Conservation (phyloP, 2,888 invertebrate species). For the Elysia crispata region DNA sequence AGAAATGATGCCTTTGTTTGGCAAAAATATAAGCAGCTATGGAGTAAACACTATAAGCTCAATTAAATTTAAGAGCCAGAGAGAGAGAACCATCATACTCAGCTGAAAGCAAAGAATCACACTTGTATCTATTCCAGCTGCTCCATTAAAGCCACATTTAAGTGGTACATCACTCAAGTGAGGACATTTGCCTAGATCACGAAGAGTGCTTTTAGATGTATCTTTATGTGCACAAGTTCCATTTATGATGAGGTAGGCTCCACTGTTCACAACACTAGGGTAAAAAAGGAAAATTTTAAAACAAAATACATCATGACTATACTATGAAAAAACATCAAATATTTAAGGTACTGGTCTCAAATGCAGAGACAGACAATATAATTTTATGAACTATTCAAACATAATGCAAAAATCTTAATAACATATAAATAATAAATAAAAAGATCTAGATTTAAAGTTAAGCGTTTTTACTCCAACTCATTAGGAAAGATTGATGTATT, state of each 20-base stretch:
- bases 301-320: neutral
- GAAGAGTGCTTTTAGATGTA: slow-evolving; percentile 68
- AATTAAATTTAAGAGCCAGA: no score
- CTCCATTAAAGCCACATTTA: slow-evolving; percentile 62
- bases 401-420: no score
- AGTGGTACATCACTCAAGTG: slow-evolving; percentile 68
- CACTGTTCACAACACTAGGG: slow-evolving; percentile 77
- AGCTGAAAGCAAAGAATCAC: no score
- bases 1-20: no score
- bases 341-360: neutral
- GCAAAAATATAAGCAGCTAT: no score
- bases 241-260: slow-evolving; percentile 78
- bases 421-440: neutral
- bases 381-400: neutral
- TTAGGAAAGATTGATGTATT: no score
- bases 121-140: neutral
- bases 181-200: slow-evolving; percentile 75
- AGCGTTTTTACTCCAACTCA: no score
- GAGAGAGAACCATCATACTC: no score
- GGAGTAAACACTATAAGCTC: no score
- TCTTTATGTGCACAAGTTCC: slow-evolving; percentile 78
- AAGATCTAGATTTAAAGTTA: no score
- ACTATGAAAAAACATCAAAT: neutral
- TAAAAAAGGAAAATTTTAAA: neutral
- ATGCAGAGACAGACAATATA: neutral